A percentile compares a stretch with the other conserved stretches of the same genome.
Conservation (phyloP, 2,888 invertebrate genomes). For the Oxystoma pomonae region DNA sequence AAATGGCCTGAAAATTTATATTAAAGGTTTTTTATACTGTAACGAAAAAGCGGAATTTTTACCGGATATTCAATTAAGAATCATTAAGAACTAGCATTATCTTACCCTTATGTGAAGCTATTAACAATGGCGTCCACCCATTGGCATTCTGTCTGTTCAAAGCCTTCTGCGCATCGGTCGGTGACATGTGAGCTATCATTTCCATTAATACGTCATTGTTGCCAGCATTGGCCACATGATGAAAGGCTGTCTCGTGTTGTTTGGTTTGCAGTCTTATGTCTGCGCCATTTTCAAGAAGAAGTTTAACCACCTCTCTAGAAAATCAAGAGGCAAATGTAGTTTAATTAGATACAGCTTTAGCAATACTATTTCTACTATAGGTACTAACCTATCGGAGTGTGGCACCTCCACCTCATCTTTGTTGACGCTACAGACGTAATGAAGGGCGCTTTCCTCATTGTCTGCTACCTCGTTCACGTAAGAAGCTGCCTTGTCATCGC, state of each 20-base stretch:
- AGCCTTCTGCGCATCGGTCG: conserved; percentile 88
- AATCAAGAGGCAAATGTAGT: not conserved
- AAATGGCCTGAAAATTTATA: conserved; percentile 64
- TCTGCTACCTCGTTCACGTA: conserved; percentile 87
- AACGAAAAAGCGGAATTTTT: not conserved
- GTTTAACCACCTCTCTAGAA: conserved; percentile 76
- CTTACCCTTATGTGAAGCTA: conserved; percentile 83
- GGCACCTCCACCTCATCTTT: conserved; percentile 66
- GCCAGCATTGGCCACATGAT: conserved; percentile 91
- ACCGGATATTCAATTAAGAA: not conserved
- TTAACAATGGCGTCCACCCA: conserved; percentile 95
- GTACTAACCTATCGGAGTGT: conserved; percentile 20
- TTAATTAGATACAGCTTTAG: no score
- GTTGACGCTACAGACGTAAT: conserved; percentile 88
- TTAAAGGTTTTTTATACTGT: not conserved
- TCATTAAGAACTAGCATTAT: not conserved
- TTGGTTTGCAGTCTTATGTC: conserved; percentile 83
- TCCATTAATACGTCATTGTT: conserved; percentile 93
- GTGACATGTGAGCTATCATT: conserved; percentile 87
- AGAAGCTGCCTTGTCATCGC: conserved; percentile 72
- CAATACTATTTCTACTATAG: not conserved
- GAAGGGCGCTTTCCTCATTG: conserved; percentile 91
- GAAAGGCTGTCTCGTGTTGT: conserved; percentile 91
- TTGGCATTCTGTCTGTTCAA: conserved; percentile 91
- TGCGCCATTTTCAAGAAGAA: conserved; percentile 87